Base-by-base conservation (phyloP, 2,888 invertebrate genomes). In the Drosophila prostipennis region DNA sequence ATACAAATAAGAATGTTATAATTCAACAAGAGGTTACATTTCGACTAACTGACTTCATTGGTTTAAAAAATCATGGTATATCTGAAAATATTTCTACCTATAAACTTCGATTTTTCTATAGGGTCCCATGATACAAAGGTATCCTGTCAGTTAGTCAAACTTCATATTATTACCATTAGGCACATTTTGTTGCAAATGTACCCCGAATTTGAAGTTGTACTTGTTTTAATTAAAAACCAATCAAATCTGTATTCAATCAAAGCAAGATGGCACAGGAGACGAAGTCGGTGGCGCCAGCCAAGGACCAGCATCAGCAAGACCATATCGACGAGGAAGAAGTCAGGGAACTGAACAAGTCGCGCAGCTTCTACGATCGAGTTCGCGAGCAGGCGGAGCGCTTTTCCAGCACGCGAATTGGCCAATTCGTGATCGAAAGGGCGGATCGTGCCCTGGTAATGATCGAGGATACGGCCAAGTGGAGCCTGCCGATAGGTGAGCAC, bases 381-480 rank as follows among this genome's bases (percentile, higher is more conserved):
- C 77, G 80, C 43, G 73, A 79, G 53, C 72, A 82, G 54, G 84
- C 87, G 14, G 89, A 90, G 55, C 87, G 85, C 29, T 87, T 90
- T 37, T 89, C 92, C 26, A 75, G 83, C 60, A 91, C 89, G 3
- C 74, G 74, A 2, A 6, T 90, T 8, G 92, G 92, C 0, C 91
- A 91, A 51, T 81, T 77, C 59, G 78, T 82, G 2, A 85, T 91
- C 13, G 82, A 79, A 40, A 89, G 89, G 16, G 67, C 71, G 40
- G 91, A 92, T 80, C 80, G 83, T 6, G 52, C 80, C 0, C 59
- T 92, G 10, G 81, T 87, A 23, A 65, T 88, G 43, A 57, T 92
- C 43, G 91, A 92, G 74, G 89, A 91, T 32, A 91, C 91, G 11
- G 90, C 91, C 13, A 91, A 90, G 74, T 92, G 92, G 92, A 91